Conservation (phyloP, 2,797 vertebrate genomes). For the Melanotaenia boesemani region DNA sequence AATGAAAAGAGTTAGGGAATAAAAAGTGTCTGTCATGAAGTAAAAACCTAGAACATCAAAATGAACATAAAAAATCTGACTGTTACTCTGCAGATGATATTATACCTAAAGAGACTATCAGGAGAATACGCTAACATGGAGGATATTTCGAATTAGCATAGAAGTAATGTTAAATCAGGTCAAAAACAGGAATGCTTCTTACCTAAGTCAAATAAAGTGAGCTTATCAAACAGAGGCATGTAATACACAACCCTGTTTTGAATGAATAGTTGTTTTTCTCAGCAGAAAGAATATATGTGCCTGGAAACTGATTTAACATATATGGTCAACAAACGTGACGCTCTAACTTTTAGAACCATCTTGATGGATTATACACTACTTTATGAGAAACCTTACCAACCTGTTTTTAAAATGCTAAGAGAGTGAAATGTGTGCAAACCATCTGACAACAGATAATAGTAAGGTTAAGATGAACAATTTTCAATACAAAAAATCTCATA, state of each 20-base stretch:
- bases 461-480: constrained; percentile 1
- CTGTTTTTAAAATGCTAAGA: neutral
- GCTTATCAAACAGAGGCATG: neutral
- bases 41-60: constrained; percentile 7
- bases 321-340: too few species aligned
- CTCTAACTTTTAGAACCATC: too few species aligned
- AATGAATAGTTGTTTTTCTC: constrained; percentile 1
- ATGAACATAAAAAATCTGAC: neutral
- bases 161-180: neutral
- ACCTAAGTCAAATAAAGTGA: neutral
- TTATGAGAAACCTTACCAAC: too few species aligned
- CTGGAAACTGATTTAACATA: neutral
- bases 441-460: constrained; percentile 10
- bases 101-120: neutral
- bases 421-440: neutral
- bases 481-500: neutral
- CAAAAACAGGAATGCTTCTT: neutral
- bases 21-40: neutral
- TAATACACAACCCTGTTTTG: neutral
- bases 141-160: too few species aligned
- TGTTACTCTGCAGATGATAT: neutral
- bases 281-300: constrained; percentile 2
- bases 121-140: neutral
- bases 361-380: too few species aligned
- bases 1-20: constrained; percentile 7